phyloP scores from a whole-genome alignment of 2,888 invertebrate species.

The Metalampra italica region DNA sequence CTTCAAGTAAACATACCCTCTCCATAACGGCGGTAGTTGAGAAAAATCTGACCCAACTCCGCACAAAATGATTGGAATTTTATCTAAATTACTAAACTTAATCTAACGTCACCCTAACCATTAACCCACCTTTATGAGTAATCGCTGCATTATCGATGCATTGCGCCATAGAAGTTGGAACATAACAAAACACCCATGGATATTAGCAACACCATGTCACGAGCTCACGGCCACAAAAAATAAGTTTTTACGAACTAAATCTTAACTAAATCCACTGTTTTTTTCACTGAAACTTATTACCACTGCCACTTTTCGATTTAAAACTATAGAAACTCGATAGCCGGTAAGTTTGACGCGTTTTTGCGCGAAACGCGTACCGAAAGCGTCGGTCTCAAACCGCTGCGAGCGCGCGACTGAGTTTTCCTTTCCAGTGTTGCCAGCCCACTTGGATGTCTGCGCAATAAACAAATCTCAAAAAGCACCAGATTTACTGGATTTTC shows the following conservation, averaged over 20 bases:
- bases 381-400: slow-evolving; percentile 38
- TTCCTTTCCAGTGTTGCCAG: too few relatives aligned
- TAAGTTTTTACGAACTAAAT: too few relatives aligned
- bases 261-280: too few relatives aligned
- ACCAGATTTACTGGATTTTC: too few relatives aligned
- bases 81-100: slow-evolving; percentile 30
- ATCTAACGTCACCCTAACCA: slow-evolving; percentile 25
- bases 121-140: slow-evolving; percentile 38
- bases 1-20: too few relatives aligned
- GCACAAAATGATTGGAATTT: slow-evolving; percentile 18
- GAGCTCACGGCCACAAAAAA: not conserved
- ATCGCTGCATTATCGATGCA: slow-evolving; percentile 16
- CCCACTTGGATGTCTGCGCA: too few relatives aligned
- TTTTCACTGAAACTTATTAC: not conserved
- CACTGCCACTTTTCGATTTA: slow-evolving; percentile 1
- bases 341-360: slow-evolving; percentile 41
- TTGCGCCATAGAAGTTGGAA: slow-evolving; percentile 16
- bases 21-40: not conserved
- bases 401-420: slow-evolving; percentile 51
- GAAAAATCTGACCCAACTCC: not conserved
- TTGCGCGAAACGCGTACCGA: slow-evolving; percentile 44
- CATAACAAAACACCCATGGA: slow-evolving; percentile 17
- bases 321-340: slow-evolving; percentile 1
- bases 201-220: slow-evolving; percentile 5
- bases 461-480: too few relatives aligned